A percentile compares a stretch with the other conserved stretches of the same genome.
Conservation (phyloP, 1,140 invertebrate species). For the Cyrtorhinus lividipennis region DNA sequence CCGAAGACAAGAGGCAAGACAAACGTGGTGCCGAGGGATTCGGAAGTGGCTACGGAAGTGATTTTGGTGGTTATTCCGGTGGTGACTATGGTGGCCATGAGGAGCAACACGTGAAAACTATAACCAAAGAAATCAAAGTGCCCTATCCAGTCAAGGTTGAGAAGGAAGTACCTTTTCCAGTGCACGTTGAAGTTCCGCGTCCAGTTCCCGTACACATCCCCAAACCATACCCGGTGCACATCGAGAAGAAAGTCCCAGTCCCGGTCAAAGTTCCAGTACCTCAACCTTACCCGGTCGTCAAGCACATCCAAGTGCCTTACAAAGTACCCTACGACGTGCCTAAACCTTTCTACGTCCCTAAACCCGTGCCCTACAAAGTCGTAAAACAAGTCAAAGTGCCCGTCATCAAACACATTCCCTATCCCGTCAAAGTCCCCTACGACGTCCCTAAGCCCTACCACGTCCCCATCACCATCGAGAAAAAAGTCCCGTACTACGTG, state of each 20-base stretch:
- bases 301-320: constrained; percentile 11
- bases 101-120: constrained; percentile 46
- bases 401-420: constrained; percentile 15
- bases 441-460: constrained; percentile 18
- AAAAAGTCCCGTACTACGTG: constrained; percentile 49
- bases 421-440: constrained; percentile 16
- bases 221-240: constrained; percentile 36
- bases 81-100: constrained; percentile 30
- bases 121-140: constrained; percentile 40
- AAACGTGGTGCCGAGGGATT: constrained; percentile 10
- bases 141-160: constrained; percentile 14
- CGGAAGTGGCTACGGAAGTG: neutral
- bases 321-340: constrained; percentile 17
- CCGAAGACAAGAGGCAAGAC: constrained; percentile 14
- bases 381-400: constrained; percentile 51
- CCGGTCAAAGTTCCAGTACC: constrained; percentile 17
- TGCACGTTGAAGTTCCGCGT: constrained; percentile 37
- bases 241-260: constrained; percentile 33
- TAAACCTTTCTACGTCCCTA: neutral
- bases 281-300: constrained; percentile 15
- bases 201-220: constrained; percentile 67
- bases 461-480: constrained; percentile 45
- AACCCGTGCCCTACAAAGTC: constrained; percentile 32
- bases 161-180: constrained; percentile 31
- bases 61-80: constrained; percentile 22